A percentile compares a stretch with the other conserved stretches of the same genome.
Conservation (phyloP, 2,797 vertebrate genomes). For the Acanthurus tractus region DNA sequence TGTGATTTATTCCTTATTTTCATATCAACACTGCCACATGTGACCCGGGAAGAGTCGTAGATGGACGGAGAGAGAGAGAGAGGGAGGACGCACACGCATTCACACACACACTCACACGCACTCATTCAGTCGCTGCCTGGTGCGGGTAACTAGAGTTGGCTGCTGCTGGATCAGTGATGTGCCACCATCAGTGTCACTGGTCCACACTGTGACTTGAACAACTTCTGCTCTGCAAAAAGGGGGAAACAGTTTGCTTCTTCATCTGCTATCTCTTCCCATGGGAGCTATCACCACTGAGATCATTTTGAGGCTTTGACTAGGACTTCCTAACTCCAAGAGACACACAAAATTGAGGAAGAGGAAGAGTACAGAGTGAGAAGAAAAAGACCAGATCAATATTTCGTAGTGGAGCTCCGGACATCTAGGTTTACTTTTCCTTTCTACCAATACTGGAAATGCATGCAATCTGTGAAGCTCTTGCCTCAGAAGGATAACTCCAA, state of each 20-base stretch:
- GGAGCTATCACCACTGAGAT: conserved; percentile 47
- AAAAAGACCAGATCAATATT: conserved; percentile 59
- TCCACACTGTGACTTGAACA: conserved; percentile 43
- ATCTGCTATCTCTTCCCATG: conserved; percentile 31
- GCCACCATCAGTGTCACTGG: conserved; percentile 57
- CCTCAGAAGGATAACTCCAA: conserved; percentile 49
- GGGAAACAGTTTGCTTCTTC: conserved; percentile 38
- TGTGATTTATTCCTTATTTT: conserved; percentile 84
- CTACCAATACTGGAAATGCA: conserved; percentile 58
- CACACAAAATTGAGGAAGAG: conserved; percentile 35
- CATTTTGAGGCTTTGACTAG: conserved; percentile 47
- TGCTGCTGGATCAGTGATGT: conserved; percentile 64
- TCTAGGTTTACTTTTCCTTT: conserved; percentile 51
- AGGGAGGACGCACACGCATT: conserved; percentile 11
- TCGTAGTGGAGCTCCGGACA: conserved; percentile 52
- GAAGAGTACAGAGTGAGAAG: conserved; percentile 14
- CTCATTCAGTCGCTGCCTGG: conserved; percentile 53
- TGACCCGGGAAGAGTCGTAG: conserved; percentile 65
- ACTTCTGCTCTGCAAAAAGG: conserved; percentile 51
- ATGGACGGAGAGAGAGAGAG: conserved; percentile 49
- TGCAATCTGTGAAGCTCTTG: conserved; percentile 26
- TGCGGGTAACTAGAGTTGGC: conserved; percentile 56
- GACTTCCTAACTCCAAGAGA: conserved; percentile 54
- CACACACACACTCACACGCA: conserved; percentile 45
- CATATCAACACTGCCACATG: conserved; percentile 71